These are phyloP conservation scores for Cassiopea xamachana DNA, from an alignment of 30 jellyfish, hydroid and myxozoan genomes.

Conservation along the genomic window DNA sequence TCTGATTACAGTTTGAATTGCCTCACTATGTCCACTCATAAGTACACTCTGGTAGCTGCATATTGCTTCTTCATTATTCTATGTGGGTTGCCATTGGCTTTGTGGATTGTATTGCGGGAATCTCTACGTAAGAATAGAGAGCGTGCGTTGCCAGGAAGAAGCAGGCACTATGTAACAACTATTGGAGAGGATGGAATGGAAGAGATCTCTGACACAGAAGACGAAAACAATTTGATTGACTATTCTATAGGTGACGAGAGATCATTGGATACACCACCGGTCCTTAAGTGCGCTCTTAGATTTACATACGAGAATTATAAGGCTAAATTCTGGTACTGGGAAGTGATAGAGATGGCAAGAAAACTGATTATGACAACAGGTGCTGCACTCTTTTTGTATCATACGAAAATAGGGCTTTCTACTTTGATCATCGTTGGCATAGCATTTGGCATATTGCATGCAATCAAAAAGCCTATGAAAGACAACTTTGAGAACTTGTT, in stretches of 20 bases:
- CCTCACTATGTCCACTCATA: not conserved
- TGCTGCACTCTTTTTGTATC: constrained; percentile 5
- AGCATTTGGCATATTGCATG: constrained; percentile 23
- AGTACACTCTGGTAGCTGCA: not conserved
- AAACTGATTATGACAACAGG: constrained; percentile 44
- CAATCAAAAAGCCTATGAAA: constrained; percentile 22
- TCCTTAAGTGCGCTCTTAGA: constrained; percentile 13
- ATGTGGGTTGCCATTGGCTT: constrained; percentile 22
- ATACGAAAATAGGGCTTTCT: constrained; percentile 8
- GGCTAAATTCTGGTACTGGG: constrained; percentile 40
- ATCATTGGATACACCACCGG: not conserved
- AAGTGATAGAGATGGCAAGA: constrained; percentile 28
- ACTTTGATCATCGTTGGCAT: constrained; percentile 11
- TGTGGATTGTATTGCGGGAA: not conserved
- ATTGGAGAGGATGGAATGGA: no score
- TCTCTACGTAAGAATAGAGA: not conserved
- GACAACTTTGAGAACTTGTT: constrained; percentile 8
- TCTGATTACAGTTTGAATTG: constrained; percentile 52
- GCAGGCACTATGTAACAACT: no score
- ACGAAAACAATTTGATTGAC: no score
- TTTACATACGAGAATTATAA: constrained; percentile 42
- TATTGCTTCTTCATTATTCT: constrained; percentile 29
- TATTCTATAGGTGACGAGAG: not conserved
- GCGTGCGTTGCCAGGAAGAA: no score
- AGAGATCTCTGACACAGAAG: no score